Evolutionary conservation across 2,888 invertebrate species (phyloP).

Genomic region (Adela reaumurella): DNA sequence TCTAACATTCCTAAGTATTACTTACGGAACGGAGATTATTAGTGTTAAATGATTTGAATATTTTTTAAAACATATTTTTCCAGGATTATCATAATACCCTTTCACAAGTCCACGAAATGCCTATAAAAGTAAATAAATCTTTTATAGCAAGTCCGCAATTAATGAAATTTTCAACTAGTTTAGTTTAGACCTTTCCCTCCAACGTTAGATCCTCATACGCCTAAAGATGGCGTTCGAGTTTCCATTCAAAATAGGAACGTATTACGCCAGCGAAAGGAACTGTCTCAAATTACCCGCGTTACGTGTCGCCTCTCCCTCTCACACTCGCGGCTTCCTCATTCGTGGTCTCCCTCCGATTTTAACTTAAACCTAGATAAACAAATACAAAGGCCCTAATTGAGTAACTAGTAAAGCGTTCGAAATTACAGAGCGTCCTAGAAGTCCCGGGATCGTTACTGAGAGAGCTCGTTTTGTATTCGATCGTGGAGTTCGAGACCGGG

Average conservation of each 20-base stretch:
- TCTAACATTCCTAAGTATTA: no score
- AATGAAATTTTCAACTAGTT: neutral
- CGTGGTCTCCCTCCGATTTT: slow-evolving; percentile 28
- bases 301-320: slow-evolving; percentile 22
- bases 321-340: slow-evolving; percentile 12
- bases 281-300: slow-evolving; percentile 50
- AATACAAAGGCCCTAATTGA: slow-evolving; percentile 59
- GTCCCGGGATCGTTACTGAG: neutral
- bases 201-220: neutral
- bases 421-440: slow-evolving; percentile 6
- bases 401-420: slow-evolving; percentile 47
- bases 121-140: no score
- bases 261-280: slow-evolving; percentile 53
- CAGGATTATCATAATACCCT: no score
- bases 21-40: neutral
- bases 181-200: neutral
- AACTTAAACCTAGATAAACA: slow-evolving; percentile 56
- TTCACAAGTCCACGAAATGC: no score
- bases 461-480: slow-evolving; percentile 2
- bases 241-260: slow-evolving; percentile 55
- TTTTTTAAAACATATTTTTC: neutral
- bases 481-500: slow-evolving; percentile 36
- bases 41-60: neutral
- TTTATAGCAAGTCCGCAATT: neutral
- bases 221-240: slow-evolving; percentile 25